Evolutionary conservation across 2,888 invertebrate species (phyloP), one percentile per base, ranked within the genome.

Genomic region (Drosophila infuscata): DNA sequence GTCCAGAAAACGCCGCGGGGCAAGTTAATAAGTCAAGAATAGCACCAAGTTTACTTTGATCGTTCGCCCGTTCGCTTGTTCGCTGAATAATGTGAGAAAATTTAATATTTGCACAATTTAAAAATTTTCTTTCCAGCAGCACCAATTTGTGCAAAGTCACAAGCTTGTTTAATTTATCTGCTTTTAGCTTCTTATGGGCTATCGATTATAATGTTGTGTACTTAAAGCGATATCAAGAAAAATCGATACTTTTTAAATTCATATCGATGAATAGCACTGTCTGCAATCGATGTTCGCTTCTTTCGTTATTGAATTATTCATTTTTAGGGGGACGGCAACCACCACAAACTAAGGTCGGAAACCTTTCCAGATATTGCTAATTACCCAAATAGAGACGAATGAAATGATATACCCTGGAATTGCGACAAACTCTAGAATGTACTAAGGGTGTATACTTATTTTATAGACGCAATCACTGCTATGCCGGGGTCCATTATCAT

Each of bases 21-120:
- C 41, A 81, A 77, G 79, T 83, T 79, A 74, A 74, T 74, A 83
- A 85, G 83, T 81, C 85, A 84, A 82, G 76, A 74, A 70, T 71
- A 74, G 17, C 62, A 51, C 35, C 35, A 74, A 41, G 64, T 75
- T 67, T 48, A 30, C 75, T 83, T 83, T 82, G 68, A 82, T 83
- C 80, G 79, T 58, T 20, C 29, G n/a, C 30, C 41, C 33, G 29
- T n/a, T n/a, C 46, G 20, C 25, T 53, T 71, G 3, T 29, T 35
- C 41, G n/a, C 30, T 32, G 48, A 58, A 41, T 63, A 30, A 3
- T 7, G n/a, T 25, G 11, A 57, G n/a, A 32, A 17, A 25, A 38
- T 20, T 54, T 53, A n/a, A 56, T 20, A 33, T 12, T 29, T 49
- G 33, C 29, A 38, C 29, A 25, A 41, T 15, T 36, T 12, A 15